phyloP scores from a whole-genome alignment of 92 coral and sea anemone species.

The Heliopora coerulea region DNA sequence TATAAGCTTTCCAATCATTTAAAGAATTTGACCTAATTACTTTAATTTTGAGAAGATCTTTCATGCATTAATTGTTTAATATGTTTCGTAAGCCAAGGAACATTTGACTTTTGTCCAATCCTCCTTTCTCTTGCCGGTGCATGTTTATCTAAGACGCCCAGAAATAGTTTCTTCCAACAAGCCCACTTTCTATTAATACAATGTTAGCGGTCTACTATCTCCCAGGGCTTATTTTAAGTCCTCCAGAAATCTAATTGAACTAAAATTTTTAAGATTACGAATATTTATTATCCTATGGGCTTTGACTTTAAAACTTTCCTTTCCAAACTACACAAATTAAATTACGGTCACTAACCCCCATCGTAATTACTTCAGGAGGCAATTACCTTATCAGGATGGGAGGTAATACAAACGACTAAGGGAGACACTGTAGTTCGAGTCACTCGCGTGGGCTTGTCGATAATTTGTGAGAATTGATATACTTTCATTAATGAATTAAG shows the following conservation, averaged over 20 bases:
- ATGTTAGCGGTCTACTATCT: not conserved
- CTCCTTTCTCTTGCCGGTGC: constrained; percentile 42
- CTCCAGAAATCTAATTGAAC: constrained; percentile 4
- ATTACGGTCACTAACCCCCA: constrained; percentile 19
- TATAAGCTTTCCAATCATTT: constrained; percentile 39
- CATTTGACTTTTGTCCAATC: constrained; percentile 30
- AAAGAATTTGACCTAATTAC: constrained; percentile 36
- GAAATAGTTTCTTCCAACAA: constrained; percentile 21
- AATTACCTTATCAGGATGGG: constrained; percentile 17
- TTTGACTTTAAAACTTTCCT: not conserved
- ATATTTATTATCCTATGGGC: constrained; percentile 3
- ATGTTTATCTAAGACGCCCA: constrained; percentile 34
- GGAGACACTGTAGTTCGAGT: constrained; percentile 22
- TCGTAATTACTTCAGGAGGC: constrained; percentile 14
- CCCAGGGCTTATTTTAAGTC: constrained; percentile 34
- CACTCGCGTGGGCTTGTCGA: constrained; percentile 34
- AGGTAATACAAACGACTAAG: constrained; percentile 10
- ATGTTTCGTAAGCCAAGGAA: constrained; percentile 47
- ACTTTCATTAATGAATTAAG: constrained; percentile 14
- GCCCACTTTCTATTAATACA: constrained; percentile 43
- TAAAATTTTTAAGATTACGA: constrained; percentile 38
- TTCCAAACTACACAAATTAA: constrained; percentile 22
- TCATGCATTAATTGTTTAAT: constrained; percentile 47
- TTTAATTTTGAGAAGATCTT: constrained; percentile 41
- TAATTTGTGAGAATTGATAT: constrained; percentile 40